Base-by-base conservation (phyloP, 2,113 vertebrate species). In the Clarias batrachus region DNA sequence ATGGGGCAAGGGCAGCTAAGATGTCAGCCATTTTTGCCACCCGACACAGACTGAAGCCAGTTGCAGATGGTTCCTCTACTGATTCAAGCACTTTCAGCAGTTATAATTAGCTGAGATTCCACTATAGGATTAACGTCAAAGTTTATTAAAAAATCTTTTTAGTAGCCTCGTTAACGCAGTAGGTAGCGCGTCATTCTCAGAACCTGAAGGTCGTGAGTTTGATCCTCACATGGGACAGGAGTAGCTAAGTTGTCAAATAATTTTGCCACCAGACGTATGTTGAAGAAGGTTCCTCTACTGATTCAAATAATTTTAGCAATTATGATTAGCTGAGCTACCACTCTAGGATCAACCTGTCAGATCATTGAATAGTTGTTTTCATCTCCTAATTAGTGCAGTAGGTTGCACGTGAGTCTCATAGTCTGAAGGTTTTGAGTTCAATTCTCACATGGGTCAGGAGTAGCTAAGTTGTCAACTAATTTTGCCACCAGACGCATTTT, bases 181-280 rank as follows among this genome's bases (percentile, higher is more conserved):
- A 23, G 30, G 79, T 37, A 81, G 79, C 59, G 37, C 1, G 23
- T 82, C 80, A 82, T 37, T 82, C 80, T 82, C 60, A 82, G 66
- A 82, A 82, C 66, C 80, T 82, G 60, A 82, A 82, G 80, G 80
- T 82, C 5, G 33, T 82, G 80, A 81, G 30, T 60, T 81, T 30
- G 1, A 52, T n/a, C 80, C 62, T 82, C 60, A 65, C 60, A 82
- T 5, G 13, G 23, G 60, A 19, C 80, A 66, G 1, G 66, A 2
- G 65, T 3, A 41, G 41, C 41, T 41, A 41, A 5, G 5, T 3
- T 5, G 5, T 41, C 3, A 41, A 41, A 0, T 3, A 3, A 3
- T 60, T 60, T 60, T 19, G 59, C 17, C 19, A 60, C 59, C 17
- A 17, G 14, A 17, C 59, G 23, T 4, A 5, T 5, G 8, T 23